Evolutionary conservation across 2,888 invertebrate species (phyloP).

Genomic region (Platerodrilus igneus): DNA sequence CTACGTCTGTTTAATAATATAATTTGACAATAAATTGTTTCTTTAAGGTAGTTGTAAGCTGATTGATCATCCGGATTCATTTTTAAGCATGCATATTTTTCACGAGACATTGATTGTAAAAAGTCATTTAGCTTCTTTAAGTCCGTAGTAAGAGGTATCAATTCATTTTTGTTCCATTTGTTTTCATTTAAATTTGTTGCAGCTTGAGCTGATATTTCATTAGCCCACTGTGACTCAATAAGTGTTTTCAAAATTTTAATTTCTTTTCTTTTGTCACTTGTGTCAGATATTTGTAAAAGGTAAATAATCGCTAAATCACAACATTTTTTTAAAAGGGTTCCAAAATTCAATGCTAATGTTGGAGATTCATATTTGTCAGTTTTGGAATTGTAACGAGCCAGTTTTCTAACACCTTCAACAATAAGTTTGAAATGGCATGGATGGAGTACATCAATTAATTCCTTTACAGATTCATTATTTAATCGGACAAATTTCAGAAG

Average conservation of each 20-base stretch:
- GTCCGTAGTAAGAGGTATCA: conserved; percentile 27
- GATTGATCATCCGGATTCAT: conserved; percentile 4
- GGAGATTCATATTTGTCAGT: conserved; percentile 30
- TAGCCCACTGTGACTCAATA: conserved; percentile 30
- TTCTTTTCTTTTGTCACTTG: conserved; percentile 20
- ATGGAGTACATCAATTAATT: conserved; percentile 23
- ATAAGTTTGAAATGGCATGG: conserved; percentile 23
- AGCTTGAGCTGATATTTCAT: conserved; percentile 31
- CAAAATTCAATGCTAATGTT: conserved; percentile 30
- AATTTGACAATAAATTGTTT: conserved; percentile 24
- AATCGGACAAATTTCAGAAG: conserved; percentile 18
- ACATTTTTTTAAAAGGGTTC: conserved; percentile 31
- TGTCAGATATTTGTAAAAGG: conserved; percentile 23
- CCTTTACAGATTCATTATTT: conserved; percentile 17
- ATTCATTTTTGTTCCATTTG: conserved; percentile 31
- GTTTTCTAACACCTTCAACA: conserved; percentile 23
- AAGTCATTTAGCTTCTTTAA: conserved; percentile 25
- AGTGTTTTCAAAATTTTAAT: conserved; percentile 29
- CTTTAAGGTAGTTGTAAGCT: conserved; percentile 21
- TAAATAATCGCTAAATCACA: conserved; percentile 28
- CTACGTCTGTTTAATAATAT: conserved; percentile 22
- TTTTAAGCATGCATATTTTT: conserved; percentile 7
- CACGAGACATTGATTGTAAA: conserved; percentile 11
- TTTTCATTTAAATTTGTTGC: conserved; percentile 27
- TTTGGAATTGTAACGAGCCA: conserved; percentile 25